Base-by-base conservation (phyloP, 2,888 invertebrate species). In the Campoletis raptor region DNA sequence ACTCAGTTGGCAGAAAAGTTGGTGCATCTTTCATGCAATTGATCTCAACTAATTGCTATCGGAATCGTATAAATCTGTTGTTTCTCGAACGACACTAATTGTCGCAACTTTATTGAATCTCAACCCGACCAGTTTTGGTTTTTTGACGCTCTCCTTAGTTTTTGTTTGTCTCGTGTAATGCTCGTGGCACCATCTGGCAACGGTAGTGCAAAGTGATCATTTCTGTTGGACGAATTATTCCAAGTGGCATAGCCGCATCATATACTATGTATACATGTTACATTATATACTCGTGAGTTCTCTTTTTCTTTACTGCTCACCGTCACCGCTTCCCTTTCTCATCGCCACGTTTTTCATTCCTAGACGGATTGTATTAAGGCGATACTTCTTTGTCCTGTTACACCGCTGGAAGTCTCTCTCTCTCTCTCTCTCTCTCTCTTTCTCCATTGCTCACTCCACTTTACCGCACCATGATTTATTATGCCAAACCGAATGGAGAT, bases 391-490 rank as follows among this genome's bases (percentile, higher is more conserved):
- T 67, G 61, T 78, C 72, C 85, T 66, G 81, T 81, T 78, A 78
- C 77, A 66, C 37, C 70, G 81, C 77, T 36, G 64, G 54, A 80
- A 57, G 37, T 67, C 67, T 54, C 42, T 30, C 30, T 15, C 21
- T 79, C 15, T 72, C 61, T 72, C 24, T 61, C n/a, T n/a, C n/a
- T n/a, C n/a, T n/a, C n/a, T n/a, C n/a, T n/a, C n/a, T n/a, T 48
- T 74, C 66, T 67, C 30, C 36, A 61, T 77, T 61, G 78, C 70
- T 74, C 77, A 15, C 57, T 61, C 30, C 8, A 61, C 57, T 72
- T 85, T 70, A 73, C 74, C 81, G 61, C 74, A 69, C 70, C 54
- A 78, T 73, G 79, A 85, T 82, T 82, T 82, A 85, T 72, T 52
- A 24, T 40, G n/a, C n/a, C n/a, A n/a, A 24, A 4, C 42, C 64